Evolutionary conservation across 2,888 invertebrate species (phyloP).

Genomic region (Cosmorhoe ocellata): DNA sequence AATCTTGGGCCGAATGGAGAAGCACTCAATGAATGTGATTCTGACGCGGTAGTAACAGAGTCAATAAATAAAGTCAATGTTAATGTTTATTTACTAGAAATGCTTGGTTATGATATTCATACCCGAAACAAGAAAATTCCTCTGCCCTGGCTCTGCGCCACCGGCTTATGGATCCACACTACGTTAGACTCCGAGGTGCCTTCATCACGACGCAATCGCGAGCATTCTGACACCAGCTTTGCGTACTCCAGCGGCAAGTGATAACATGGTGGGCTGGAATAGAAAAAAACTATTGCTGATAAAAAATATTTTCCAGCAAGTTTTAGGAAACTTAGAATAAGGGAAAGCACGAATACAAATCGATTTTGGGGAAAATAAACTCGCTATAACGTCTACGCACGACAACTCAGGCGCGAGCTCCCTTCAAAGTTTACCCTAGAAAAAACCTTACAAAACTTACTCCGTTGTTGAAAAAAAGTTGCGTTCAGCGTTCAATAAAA

Average conservation of each 20-base stretch:
- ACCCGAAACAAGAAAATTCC: slow-evolving; percentile 93
- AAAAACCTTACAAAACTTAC: slow-evolving; percentile 20
- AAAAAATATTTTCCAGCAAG: too few relatives aligned
- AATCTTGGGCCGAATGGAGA: too few relatives aligned
- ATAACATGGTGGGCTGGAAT: slow-evolving; percentile 88
- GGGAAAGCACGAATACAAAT: slow-evolving; percentile 9
- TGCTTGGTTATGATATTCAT: too few relatives aligned
- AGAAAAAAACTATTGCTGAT: background rate
- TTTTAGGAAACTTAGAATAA: too few relatives aligned
- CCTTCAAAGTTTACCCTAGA: slow-evolving; percentile 7
- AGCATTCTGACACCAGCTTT: slow-evolving; percentile 90
- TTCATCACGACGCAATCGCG: slow-evolving; percentile 74
- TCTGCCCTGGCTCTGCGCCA: slow-evolving; percentile 91
- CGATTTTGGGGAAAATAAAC: slow-evolving; percentile 10
- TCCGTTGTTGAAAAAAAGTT: slow-evolving; percentile 17
- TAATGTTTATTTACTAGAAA: too few relatives aligned
- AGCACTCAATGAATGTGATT: too few relatives aligned
- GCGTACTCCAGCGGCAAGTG: slow-evolving; percentile 93
- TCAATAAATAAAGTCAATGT: too few relatives aligned
- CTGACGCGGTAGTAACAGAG: too few relatives aligned
- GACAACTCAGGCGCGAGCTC: slow-evolving; percentile 7
- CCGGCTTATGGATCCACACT: slow-evolving; percentile 95
- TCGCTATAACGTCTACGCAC: slow-evolving; percentile 13
- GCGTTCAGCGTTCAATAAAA: slow-evolving; percentile 15
- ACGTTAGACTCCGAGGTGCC: slow-evolving; percentile 66